These are phyloP conservation scores for Heterodera filipjevi DNA, from an alignment of 2,888 invertebrate genomes.

Conservation along the genomic window DNA sequence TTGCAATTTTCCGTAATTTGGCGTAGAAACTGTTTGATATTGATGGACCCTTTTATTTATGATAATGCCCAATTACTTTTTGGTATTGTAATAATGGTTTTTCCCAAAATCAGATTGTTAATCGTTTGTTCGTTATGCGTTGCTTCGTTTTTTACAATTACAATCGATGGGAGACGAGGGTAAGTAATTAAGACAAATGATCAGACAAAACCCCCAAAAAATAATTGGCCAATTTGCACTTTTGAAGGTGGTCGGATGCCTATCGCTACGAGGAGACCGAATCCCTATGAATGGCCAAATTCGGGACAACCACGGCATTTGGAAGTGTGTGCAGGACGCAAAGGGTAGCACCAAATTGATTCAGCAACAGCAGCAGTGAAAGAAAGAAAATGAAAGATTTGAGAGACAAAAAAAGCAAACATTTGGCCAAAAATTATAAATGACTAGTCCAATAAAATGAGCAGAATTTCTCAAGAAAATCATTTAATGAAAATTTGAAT, in stretches of 20 bases:
- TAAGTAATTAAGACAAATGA: background rate
- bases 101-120: slow-evolving; percentile 13
- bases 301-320: slow-evolving; percentile 28
- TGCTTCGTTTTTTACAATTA: slow-evolving; percentile 25
- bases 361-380: background rate
- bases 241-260: slow-evolving; percentile 31
- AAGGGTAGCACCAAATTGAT: slow-evolving; percentile 16
- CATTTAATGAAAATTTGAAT: too few species aligned
- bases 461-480: too few species aligned
- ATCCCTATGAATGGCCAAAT: slow-evolving; percentile 31
- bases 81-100: too few species aligned
- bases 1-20: background rate
- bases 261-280: slow-evolving; percentile 28
- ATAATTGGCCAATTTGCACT: too few species aligned
- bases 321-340: slow-evolving; percentile 31
- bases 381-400: background rate
- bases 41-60: background rate
- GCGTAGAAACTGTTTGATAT: too few species aligned
- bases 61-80: too few species aligned
- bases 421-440: background rate
- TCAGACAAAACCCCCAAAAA: background rate
- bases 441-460: too few species aligned
- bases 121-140: slow-evolving; percentile 33
- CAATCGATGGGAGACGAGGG: slow-evolving; percentile 31
- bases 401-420: background rate